A percentile compares a stretch with the other conserved stretches of the same genome.
Evolutionary conservation across 2,797 vertebrate genomes (phyloP).

Genomic region (Sebastes variabilis): DNA sequence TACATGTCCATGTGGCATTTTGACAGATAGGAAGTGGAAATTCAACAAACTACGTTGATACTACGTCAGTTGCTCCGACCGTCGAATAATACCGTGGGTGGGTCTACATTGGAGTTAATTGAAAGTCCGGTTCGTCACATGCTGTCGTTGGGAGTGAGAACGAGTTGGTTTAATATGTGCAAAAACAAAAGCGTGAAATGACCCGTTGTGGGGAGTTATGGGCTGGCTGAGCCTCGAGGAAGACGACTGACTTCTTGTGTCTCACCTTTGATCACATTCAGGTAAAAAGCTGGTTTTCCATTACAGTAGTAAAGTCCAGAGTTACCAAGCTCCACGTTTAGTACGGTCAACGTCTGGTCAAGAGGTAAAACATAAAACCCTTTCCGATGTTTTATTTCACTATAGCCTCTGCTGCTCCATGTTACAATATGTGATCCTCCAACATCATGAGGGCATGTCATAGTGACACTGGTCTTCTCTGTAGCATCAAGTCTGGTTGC

Average conservation of each 20-base stretch:
- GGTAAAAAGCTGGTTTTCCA: not conserved
- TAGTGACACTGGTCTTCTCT: not conserved
- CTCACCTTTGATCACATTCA: not conserved
- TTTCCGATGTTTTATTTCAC: fast-evolving
- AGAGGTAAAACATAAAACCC: fast-evolving
- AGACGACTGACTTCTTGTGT: not conserved
- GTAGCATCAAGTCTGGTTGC: fast-evolving
- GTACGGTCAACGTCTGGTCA: not conserved
- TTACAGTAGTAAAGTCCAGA: slow-evolving; percentile 2
- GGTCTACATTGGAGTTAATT: fast-evolving
- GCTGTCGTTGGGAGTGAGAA: no score
- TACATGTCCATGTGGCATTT: no score
- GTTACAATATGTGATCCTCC: not conserved
- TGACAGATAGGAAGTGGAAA: no score
- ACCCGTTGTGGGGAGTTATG: not conserved
- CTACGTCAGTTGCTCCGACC: no score
- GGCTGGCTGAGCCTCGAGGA: not conserved
- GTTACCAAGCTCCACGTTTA: fast-evolving
- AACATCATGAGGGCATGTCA: not conserved
- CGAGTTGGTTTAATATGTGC: fast-evolving
- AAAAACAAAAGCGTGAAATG: fast-evolving
- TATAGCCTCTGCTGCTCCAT: not conserved
- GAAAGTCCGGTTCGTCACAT: no score
- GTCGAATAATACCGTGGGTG: no score
- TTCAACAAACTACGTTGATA: no score